Conservation (phyloP, 2,888 invertebrate species). For the Melitaea athalia region DNA sequence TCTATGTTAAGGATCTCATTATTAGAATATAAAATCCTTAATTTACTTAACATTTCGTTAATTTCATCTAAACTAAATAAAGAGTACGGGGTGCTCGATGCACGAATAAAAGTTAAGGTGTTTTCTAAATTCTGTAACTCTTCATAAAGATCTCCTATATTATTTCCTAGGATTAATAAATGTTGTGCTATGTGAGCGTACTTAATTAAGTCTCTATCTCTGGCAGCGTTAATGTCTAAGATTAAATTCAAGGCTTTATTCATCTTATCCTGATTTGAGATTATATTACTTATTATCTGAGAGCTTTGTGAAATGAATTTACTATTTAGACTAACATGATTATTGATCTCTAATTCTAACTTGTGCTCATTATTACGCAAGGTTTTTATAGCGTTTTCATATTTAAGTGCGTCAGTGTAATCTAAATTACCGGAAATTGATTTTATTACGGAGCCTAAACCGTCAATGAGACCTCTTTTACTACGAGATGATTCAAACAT, state of each 20-base stretch:
- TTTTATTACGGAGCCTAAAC: slow-evolving; percentile 41
- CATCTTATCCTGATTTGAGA: slow-evolving; percentile 35
- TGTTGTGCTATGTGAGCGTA: no score
- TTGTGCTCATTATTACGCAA: slow-evolving; percentile 39
- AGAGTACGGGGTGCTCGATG: not conserved
- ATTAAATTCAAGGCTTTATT: slow-evolving; percentile 18
- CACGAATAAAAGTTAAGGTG: no score
- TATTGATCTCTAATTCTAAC: slow-evolving; percentile 38
- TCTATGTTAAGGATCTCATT: no score
- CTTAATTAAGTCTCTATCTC: no score
- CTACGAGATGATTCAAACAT: slow-evolving; percentile 11
- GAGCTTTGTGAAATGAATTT: slow-evolving; percentile 34
- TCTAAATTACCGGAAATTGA: slow-evolving; percentile 41
- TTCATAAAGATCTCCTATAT: no score
- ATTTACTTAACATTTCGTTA: slow-evolving; percentile 1
- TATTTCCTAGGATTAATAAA: no score
- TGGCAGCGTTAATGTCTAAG: no score
- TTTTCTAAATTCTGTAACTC: no score
- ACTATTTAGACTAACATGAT: slow-evolving; percentile 40
- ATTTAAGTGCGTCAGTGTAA: slow-evolving; percentile 40
- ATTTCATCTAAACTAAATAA: not conserved
- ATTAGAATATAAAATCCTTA: not conserved
- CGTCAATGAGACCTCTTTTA: slow-evolving; percentile 17
- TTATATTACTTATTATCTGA: slow-evolving; percentile 25
- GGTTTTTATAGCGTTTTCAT: slow-evolving; percentile 39